phyloP scores from a whole-genome alignment of 2,888 invertebrate species.

The Apocheima hispidaria region DNA sequence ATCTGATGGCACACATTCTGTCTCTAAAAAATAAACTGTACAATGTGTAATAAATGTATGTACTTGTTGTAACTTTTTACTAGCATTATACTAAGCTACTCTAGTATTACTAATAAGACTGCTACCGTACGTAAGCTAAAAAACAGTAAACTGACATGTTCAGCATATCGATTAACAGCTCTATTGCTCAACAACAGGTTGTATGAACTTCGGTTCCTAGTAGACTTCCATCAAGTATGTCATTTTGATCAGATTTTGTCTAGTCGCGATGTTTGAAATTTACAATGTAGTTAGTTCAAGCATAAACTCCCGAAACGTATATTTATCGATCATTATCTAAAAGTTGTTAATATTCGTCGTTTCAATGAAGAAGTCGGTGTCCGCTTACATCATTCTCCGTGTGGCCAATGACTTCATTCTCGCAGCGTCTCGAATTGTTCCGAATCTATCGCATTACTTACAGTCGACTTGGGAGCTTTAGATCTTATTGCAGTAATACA shows the following conservation, averaged over 20 bases:
- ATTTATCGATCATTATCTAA: conserved; percentile 6
- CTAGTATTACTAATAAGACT: neutral
- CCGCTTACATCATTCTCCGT: conserved; percentile 51
- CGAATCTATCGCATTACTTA: conserved; percentile 28
- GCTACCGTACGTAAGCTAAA: neutral
- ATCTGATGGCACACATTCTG: conserved; percentile 30
- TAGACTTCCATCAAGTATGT: neutral
- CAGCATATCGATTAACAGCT: too few species aligned
- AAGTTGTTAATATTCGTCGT: conserved; percentile 16
- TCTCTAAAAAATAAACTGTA: conserved; percentile 9
- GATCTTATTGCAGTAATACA: neutral
- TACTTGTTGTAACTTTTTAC: too few species aligned
- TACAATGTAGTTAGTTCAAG: neutral
- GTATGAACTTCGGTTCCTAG: neutral
- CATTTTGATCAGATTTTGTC: neutral
- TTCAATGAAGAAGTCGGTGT: conserved; percentile 35
- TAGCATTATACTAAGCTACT: too few species aligned
- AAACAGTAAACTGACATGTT: neutral
- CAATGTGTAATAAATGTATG: too few species aligned
- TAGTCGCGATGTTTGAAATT: neutral
- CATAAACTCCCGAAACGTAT: neutral
- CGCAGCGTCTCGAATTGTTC: conserved; percentile 41
- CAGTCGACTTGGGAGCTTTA: conserved; percentile 10
- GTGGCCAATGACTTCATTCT: conserved; percentile 58
- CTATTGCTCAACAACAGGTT: neutral